A percentile compares a stretch with the other conserved stretches of the same genome.
Conservation (phyloP, 1,140 invertebrate genomes). For the Calycopis cecrops region DNA sequence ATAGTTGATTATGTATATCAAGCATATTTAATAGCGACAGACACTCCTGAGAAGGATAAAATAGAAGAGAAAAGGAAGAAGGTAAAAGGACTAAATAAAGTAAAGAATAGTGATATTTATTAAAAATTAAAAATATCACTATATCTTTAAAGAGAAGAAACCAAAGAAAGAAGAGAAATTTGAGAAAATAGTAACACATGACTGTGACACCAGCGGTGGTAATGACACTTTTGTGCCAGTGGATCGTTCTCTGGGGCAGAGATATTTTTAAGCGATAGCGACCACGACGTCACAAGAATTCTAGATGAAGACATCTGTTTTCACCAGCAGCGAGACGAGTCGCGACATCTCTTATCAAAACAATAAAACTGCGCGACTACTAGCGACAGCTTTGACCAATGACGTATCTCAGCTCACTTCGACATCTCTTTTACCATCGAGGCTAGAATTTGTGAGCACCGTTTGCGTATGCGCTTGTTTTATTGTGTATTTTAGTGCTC, state of each 20-base stretch:
- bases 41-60: slow-evolving; percentile 10
- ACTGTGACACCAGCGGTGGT: neutral
- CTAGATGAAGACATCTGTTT: slow-evolving; percentile 2
- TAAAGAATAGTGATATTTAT: neutral
- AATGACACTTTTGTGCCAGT: neutral
- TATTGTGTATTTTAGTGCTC: no score
- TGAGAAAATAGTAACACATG: no score
- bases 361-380: no score
- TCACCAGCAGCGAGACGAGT: no score
- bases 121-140: no score
- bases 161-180: neutral
- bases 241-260: slow-evolving; percentile 15
- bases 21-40: slow-evolving; percentile 8
- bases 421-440: no score
- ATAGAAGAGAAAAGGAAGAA: slow-evolving; percentile 5
- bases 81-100: slow-evolving; percentile 8
- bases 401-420: no score
- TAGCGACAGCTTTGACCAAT: no score
- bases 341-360: no score
- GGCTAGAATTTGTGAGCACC: no score
- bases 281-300: slow-evolving; percentile 4
- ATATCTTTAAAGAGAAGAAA: slow-evolving; percentile 1
- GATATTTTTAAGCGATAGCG: slow-evolving; percentile 13
- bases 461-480: no score
- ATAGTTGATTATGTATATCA: slow-evolving; percentile 11